phyloP scores from a whole-genome alignment of 2,888 invertebrate genomes.

The Synanthedon andrenaeformis region DNA sequence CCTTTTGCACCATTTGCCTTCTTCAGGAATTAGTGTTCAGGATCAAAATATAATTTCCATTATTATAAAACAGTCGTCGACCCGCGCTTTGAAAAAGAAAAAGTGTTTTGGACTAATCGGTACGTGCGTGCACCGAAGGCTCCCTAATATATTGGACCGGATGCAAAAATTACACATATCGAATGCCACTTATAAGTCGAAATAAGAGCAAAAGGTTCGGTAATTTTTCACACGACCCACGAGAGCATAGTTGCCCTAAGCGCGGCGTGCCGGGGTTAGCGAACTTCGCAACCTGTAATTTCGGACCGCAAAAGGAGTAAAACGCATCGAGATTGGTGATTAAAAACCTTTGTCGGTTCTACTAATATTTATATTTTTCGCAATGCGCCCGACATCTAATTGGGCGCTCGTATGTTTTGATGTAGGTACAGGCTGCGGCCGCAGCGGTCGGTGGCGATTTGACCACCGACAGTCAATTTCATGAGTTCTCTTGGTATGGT shows the following conservation, averaged over 20 bases:
- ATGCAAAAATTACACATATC: conserved; percentile 58
- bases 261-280: conserved; percentile 60
- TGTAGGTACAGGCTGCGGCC: conserved; percentile 32
- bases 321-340: conserved; percentile 65
- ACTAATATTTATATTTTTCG: conserved; percentile 71
- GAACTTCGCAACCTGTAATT: conserved; percentile 67
- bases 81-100: neutral
- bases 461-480: conserved; percentile 49
- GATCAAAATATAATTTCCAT: too few relatives aligned
- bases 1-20: too few relatives aligned
- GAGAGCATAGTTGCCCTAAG: conserved; percentile 65
- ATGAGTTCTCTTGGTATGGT: conserved; percentile 64
- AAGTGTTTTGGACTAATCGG: conserved; percentile 3
- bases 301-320: conserved; percentile 69
- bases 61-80: neutral
- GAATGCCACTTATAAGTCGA: conserved; percentile 55
- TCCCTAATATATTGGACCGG: conserved; percentile 35
- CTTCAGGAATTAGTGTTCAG: too few relatives aligned
- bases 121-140: conserved; percentile 7
- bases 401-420: conserved; percentile 55
- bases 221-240: conserved; percentile 68
- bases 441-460: conserved; percentile 29
- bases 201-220: conserved; percentile 60
- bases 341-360: conserved; percentile 72
- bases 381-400: conserved; percentile 68